Evolutionary conservation across 2,888 invertebrate genomes (phyloP).

Genomic region (Cosmia pyralina): DNA sequence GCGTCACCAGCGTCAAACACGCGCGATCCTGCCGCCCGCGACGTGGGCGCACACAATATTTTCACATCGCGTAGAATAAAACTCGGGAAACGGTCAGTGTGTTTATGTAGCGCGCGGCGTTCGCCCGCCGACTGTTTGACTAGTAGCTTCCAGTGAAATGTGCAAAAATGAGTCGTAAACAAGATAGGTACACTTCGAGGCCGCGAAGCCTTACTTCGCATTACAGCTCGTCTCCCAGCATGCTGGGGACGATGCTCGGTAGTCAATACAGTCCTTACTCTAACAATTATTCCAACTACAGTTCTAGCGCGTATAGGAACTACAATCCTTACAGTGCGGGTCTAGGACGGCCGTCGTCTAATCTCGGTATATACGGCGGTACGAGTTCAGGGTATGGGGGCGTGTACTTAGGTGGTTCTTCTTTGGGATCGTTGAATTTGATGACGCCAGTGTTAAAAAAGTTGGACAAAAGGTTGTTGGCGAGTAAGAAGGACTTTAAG

Average conservation of each 20-base stretch:
- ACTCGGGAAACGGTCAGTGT: constrained; percentile 83
- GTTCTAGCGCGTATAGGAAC: constrained; percentile 83
- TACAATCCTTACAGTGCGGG: constrained; percentile 86
- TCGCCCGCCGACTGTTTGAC: constrained; percentile 72
- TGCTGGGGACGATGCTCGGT: constrained; percentile 83
- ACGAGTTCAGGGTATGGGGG: constrained; percentile 93
- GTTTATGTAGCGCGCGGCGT: constrained; percentile 80
- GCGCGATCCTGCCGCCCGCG: constrained; percentile 73
- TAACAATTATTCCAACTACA: constrained; percentile 82
- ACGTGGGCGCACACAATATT: constrained; percentile 84
- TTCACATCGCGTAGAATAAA: constrained; percentile 80
- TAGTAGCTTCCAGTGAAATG: constrained; percentile 73
- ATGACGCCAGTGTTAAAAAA: constrained; percentile 89
- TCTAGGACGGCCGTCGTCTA: constrained; percentile 81
- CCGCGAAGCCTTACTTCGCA: constrained; percentile 84
- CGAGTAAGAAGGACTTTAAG: constrained; percentile 88
- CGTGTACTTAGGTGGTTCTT: constrained; percentile 91
- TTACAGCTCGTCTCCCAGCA: constrained; percentile 86
- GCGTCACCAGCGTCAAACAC: constrained; percentile 79
- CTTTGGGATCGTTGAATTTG: constrained; percentile 90
- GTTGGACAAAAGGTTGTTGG: constrained; percentile 85
- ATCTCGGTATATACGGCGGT: constrained; percentile 90
- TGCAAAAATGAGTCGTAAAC: constrained; percentile 87
- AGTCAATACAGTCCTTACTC: constrained; percentile 83
- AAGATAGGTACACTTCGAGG: constrained; percentile 83